Evolutionary conservation across 2,888 invertebrate genomes (phyloP).

Genomic region (Apamea crenata): DNA sequence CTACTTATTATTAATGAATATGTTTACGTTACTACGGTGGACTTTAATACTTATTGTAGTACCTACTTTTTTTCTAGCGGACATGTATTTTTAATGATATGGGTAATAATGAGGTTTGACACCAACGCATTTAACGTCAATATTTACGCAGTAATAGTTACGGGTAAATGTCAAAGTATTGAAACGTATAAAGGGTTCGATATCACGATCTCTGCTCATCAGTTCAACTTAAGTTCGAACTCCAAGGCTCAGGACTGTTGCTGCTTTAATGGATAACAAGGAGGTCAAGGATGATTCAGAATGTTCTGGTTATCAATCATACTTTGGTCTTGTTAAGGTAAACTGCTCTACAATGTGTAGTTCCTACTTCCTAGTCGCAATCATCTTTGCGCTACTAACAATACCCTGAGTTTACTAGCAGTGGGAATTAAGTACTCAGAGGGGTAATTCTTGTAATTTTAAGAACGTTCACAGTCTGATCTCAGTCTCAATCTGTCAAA

Average conservation of each 20-base stretch:
- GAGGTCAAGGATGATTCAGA: constrained; percentile 33
- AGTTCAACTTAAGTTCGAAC: constrained; percentile 18
- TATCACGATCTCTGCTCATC: background rate
- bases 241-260: constrained; percentile 28
- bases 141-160: background rate
- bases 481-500: no score
- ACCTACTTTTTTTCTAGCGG: background rate
- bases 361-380: constrained; percentile 38
- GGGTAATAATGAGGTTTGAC: background rate
- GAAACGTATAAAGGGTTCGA: background rate
- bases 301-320: constrained; percentile 50
- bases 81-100: constrained; percentile 3
- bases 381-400: background rate
- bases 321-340: constrained; percentile 50
- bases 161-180: background rate
- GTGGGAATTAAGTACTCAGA: background rate
- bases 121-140: background rate
- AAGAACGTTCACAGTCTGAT: no score
- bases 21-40: background rate
- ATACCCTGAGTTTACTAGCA: constrained; percentile 23
- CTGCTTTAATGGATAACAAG: constrained; percentile 4
- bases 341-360: constrained; percentile 22
- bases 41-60: background rate
- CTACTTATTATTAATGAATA: constrained; percentile 2
- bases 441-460: no score